Conservation (phyloP, 2,113 vertebrate species). For the Perognathus longimembris region DNA sequence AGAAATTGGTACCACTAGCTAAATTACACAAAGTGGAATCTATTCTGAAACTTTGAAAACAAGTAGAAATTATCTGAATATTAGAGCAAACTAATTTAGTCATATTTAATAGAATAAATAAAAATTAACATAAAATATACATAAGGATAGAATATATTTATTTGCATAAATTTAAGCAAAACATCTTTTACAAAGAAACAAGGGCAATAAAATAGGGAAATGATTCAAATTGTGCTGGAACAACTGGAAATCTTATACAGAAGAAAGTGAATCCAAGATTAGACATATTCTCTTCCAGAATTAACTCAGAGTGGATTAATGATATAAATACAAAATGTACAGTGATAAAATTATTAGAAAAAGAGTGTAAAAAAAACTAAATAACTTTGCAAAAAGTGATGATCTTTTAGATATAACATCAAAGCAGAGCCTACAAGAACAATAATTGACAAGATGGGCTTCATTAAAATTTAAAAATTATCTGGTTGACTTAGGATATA, state of each 20-base stretch:
- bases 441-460: neutral
- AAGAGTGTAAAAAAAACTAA: neutral
- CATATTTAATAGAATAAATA: neutral
- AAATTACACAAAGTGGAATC: neutral
- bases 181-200: neutral
- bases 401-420: neutral
- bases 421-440: neutral
- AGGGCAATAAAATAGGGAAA: neutral
- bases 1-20: neutral
- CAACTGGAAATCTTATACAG: neutral
- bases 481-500: neutral
- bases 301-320: neutral
- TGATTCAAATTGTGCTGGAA: neutral
- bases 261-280: neutral
- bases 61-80: neutral
- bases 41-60: neutral
- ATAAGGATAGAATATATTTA: neutral
- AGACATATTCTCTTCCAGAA: neutral
- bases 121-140: neutral
- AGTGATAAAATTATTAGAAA: neutral
- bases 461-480: neutral
- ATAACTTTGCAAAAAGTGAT: neutral
- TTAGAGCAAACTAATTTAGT: neutral
- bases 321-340: neutral
- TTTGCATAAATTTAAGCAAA: neutral